These are phyloP conservation scores for Mesorhabditis sp. DNA, from an alignment of 2,888 invertebrate genomes.

Conservation along the genomic window DNA sequence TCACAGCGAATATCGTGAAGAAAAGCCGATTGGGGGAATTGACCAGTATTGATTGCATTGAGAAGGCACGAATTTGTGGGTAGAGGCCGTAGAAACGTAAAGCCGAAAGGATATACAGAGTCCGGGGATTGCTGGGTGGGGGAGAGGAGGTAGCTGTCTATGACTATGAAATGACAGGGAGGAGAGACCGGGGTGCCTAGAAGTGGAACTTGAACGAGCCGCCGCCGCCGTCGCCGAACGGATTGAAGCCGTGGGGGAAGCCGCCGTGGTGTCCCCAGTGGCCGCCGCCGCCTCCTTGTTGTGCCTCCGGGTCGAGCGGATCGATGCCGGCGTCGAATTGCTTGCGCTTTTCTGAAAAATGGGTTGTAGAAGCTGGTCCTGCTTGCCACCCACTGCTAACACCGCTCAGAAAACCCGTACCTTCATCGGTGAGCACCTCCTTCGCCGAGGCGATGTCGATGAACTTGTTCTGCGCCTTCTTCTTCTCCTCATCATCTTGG, in stretches of 20 bases:
- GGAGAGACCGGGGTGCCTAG: neutral
- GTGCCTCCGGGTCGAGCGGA: constrained; percentile 86
- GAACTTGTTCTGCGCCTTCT: constrained; percentile 90
- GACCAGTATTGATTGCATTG: no score
- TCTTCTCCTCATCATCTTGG: constrained; percentile 78
- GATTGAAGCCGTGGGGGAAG: constrained; percentile 40
- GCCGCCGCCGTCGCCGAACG: constrained; percentile 44
- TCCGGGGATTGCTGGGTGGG: neutral
- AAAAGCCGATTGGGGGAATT: no score
- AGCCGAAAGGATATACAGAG: neutral
- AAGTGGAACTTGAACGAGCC: constrained; percentile 56
- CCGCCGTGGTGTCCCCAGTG: constrained; percentile 21
- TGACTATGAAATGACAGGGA: neutral
- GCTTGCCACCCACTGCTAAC: constrained; percentile 2
- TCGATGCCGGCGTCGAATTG: constrained; percentile 92
- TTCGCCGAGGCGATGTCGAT: constrained; percentile 98
- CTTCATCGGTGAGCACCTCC: constrained; percentile 76
- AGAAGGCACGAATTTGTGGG: no score
- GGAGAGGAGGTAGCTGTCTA: no score
- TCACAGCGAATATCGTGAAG: no score
- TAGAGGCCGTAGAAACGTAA: neutral
- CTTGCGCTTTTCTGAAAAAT: constrained; percentile 79
- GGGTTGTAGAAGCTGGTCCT: neutral
- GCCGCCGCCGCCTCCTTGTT: constrained; percentile 59
- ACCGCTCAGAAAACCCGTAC: constrained; percentile 50